Percentiles rank a stretch among this genome's conserved stretches.
phyloP scores from a whole-genome alignment of 2,888 invertebrate genomes.

The Dromius quadrimaculatus region DNA sequence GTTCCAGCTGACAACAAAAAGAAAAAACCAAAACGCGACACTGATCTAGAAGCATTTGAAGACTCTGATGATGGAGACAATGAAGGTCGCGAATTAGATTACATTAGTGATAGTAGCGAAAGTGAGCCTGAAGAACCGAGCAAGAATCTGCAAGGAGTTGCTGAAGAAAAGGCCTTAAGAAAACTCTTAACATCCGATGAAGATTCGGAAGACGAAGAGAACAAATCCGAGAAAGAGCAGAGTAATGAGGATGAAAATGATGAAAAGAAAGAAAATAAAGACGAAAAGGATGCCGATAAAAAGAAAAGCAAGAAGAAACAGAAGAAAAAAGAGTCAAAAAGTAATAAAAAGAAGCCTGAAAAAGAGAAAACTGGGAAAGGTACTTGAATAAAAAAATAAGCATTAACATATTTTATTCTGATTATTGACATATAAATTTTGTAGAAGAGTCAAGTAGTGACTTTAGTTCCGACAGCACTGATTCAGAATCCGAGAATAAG shows the following conservation, averaged over 20 bases:
- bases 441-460: conserved; percentile 79
- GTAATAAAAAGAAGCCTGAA: conserved; percentile 67
- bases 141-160: conserved; percentile 80
- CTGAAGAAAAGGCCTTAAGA: conserved; percentile 75
- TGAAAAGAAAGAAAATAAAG: conserved; percentile 77
- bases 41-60: conserved; percentile 91
- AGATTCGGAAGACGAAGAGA: conserved; percentile 86
- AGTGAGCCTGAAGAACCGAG: conserved; percentile 77
- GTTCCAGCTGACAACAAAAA: conserved; percentile 67
- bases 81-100: conserved; percentile 94
- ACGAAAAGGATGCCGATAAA: conserved; percentile 68
- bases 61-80: conserved; percentile 98
- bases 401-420: conserved; percentile 45
- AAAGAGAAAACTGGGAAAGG: conserved; percentile 72
- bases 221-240: conserved; percentile 80
- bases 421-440: too few species aligned
- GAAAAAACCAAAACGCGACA: conserved; percentile 83
- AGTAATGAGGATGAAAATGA: conserved; percentile 77
- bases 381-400: conserved; percentile 51
- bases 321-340: conserved; percentile 71
- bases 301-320: conserved; percentile 72
- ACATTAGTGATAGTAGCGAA: conserved; percentile 86
- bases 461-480: conserved; percentile 77
- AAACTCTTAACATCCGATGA: conserved; percentile 90
- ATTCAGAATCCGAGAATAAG: conserved; percentile 78